Evolutionary conservation across 2,888 invertebrate genomes (phyloP).

Genomic region (Andrena marginata): DNA sequence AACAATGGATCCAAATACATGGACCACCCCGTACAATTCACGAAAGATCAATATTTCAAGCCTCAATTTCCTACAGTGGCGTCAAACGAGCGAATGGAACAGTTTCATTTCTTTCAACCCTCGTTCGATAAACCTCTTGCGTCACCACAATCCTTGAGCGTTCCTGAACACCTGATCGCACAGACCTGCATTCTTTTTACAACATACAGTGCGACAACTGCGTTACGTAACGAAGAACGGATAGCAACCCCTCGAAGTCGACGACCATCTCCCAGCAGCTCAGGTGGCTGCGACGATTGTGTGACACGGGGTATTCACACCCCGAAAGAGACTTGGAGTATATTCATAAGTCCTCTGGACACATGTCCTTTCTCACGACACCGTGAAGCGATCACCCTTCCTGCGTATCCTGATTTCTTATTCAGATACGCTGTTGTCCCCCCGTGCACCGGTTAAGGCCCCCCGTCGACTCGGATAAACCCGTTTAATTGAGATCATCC

Average conservation of each 20-base stretch:
- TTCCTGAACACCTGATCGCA: constrained; percentile 60
- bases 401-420: constrained; percentile 74
- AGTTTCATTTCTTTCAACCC: background rate
- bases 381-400: constrained; percentile 58
- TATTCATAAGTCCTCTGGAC: constrained; percentile 72
- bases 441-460: constrained; percentile 72
- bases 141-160: constrained; percentile 32
- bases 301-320: constrained; percentile 70
- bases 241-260: constrained; percentile 59
- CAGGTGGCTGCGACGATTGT: constrained; percentile 76
- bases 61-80: background rate
- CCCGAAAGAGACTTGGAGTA: constrained; percentile 59
- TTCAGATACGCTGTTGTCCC: constrained; percentile 75
- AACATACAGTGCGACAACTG: constrained; percentile 28
- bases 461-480: constrained; percentile 81
- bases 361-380: constrained; percentile 76
- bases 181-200: constrained; percentile 28
- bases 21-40: background rate
- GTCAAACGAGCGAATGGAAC: background rate
- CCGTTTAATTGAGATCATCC: constrained; percentile 83
- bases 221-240: constrained; percentile 62
- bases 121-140: constrained; percentile 29
- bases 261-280: constrained; percentile 63
- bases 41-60: background rate
- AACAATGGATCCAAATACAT: background rate